Evolutionary conservation across 2,888 invertebrate genomes (phyloP), one percentile per base, ranked within the genome.

Genomic region (Anthoptus insignis): DNA sequence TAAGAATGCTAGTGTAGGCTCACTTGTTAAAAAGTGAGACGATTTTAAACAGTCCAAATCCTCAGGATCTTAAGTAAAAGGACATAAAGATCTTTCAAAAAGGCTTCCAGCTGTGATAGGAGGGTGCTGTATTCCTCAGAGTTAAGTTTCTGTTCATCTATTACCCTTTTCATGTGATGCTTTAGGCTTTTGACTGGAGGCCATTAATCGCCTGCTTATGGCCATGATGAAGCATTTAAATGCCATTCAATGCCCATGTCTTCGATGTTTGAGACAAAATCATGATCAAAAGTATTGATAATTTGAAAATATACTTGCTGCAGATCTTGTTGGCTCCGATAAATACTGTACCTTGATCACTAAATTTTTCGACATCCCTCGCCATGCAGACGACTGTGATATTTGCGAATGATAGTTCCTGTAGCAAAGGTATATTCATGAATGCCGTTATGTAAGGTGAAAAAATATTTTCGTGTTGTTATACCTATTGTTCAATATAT

Each of bases 111-210:
- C 49, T 72, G 67, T 5, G 65, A 47, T 2, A 73, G 52, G 8
- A 74, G 14, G 0, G 72, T 74, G 13, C 32, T 39, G 8, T 65
- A 64, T 14, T 73, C 70, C 39, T 71, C 70, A 29, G 42, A 71
- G 0, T 70, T 70, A 1, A 71, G 27, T 39, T 53, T 27, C 37
- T 66, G 56, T 21, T 66, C 61, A 3, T 65, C 65, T 13, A 65
- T 21, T 1, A 67, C 64, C 0, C 67, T 54, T 21, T 50, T 52
- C 1, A 67, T 19, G 32, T 71, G 68, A 39, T 65, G 21, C 16
- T 68, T 68, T 1, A 65, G 9, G 8, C 42, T 56, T 13, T 65
- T 67, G 0, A 72, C 72, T 11, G 66, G 59, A 3, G 59, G 49
- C 68, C 68, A 72, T 16, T 64, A 29, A 4, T 65, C 65, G 0